Evolutionary conservation across 2,113 vertebrate genomes (phyloP), one percentile per base, ranked within the genome.

Genomic region (Cyprinodon variegatus): DNA sequence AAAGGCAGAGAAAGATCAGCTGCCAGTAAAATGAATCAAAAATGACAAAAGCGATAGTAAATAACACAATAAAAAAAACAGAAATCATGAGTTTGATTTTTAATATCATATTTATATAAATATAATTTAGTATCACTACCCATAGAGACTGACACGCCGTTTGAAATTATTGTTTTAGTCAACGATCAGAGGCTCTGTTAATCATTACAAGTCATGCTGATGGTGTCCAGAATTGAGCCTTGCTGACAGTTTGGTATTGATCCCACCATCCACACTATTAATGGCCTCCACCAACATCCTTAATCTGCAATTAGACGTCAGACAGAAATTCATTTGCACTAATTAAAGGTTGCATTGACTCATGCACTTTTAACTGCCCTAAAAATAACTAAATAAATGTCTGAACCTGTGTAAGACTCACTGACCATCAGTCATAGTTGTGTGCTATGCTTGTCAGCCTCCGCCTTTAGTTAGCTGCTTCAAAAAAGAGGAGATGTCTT

Each of bases 341-440:
- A n/a, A 82, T 68, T 77, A 92, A 65, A 73, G 75, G 41, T 68
- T 15, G 2, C 73, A 88, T 90, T 79, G 86, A 89, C 82, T 79
- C 20, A 3, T 46, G 61, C n/a, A 22, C 65, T 72, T 85, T 86
- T 87, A 83, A 77, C 82, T n/a, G 41, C 39, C 68, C 66, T 40
- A 66, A 72, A 53, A 65, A 17, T 12, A 53, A 64, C 6, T 59
- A 77, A 75, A 50, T 68, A 72, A 83, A 71, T 41, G 77, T 68
- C 82, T 48, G 40, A 63, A 68, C 72, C 70, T 36, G 67, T 81
- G 65, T 9, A 9, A 69, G n/a, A 4, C 41, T 17, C 4, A 8
- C 64, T 66, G 66, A 83, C 76, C 50, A 78, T 90, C 81, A 40
- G 63, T 90, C 83, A 84, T 76, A 68, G 72, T 91, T 89, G 86